phyloP scores from a whole-genome alignment of 2,113 vertebrate species.

The Alexandromys fortis region DNA sequence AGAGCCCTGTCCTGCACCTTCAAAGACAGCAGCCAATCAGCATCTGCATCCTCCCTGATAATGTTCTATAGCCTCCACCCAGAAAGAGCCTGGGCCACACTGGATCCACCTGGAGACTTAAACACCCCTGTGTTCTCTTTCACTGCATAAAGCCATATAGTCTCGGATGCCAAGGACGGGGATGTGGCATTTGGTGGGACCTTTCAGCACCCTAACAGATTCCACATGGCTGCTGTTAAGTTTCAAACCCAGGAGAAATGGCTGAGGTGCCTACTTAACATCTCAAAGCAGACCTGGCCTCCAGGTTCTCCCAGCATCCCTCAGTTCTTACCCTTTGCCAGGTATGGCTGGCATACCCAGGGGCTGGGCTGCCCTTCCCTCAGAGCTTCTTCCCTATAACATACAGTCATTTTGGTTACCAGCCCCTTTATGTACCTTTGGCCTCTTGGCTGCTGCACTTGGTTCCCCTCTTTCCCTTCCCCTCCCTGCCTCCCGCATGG shows the following conservation, averaged over 20 bases:
- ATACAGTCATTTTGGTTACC: not conserved
- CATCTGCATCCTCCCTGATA: too few species aligned
- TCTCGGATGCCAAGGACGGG: too few species aligned
- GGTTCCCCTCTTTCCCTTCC: too few species aligned
- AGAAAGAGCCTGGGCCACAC: fast-evolving
- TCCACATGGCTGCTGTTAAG: not conserved
- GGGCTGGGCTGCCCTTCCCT: not conserved
- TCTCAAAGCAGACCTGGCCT: not conserved
- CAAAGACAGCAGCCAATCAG: fast-evolving
- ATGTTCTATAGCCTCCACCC: not conserved
- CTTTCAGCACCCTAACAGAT: not conserved
- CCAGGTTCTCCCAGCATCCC: not conserved
- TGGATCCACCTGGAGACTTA: not conserved
- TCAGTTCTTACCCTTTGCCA: not conserved
- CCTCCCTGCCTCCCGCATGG: not conserved
- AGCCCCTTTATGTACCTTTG: not conserved
- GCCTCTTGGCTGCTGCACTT: not conserved
- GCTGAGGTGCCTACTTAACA: not conserved
- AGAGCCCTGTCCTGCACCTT: not conserved
- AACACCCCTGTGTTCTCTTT: not conserved
- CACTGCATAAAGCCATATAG: not conserved
- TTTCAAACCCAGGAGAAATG: not conserved
- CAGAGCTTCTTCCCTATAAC: not conserved
- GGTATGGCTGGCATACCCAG: not conserved
- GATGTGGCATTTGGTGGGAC: not conserved